Evolutionary conservation across 2,888 invertebrate genomes (phyloP), one percentile per base, ranked within the genome.

Genomic region (Caenorhabditis uteleia): DNA sequence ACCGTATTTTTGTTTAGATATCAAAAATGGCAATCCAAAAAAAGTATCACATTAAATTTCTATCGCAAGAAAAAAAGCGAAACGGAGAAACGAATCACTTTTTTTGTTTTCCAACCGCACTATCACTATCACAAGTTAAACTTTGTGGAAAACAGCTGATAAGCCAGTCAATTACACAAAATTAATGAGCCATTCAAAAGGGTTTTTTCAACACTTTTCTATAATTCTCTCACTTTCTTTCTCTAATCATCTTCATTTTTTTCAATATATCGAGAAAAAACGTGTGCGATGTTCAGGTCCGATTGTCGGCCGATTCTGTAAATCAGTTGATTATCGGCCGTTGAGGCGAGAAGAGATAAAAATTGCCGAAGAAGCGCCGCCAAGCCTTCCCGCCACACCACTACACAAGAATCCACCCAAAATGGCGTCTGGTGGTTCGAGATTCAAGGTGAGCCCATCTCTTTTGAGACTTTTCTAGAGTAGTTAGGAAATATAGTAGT

Each of bases 141-240:
- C 57, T 57, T 50, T 50, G 57, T 50, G 61, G 49, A 61, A 56
- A 61, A 61, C 61, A 61, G 61, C 55, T 61, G 61, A 61, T 61
- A 61, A 61, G 55, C 31, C 25, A 39, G 27, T 40, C 39, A 42
- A 29, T 53, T 43, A 53, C 59, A 59, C 59, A 59, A 59, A 59
- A 59, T 59, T 59, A 59, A 59, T 59, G 59, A 59, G 59, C 53
- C 59, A 48, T 47, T 58, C 50, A 18, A 50, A 33, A 33, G 45
- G 31, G 50, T 50, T 33, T 45, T 46, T 49, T 27, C 25, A 16
- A n/a, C 39, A 39, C 26, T 3, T 16, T 20, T 26, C 39, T 8
- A n/a, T 36, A 39, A 25, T 21, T 40, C 26, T 26, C 53, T 6
- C 42, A 18, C 29, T 40, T 33, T 20, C 10, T n/a, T 21, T 23